Evolutionary conservation across 2,888 invertebrate genomes (phyloP).

Genomic region (Alloscopus bannaensis): DNA sequence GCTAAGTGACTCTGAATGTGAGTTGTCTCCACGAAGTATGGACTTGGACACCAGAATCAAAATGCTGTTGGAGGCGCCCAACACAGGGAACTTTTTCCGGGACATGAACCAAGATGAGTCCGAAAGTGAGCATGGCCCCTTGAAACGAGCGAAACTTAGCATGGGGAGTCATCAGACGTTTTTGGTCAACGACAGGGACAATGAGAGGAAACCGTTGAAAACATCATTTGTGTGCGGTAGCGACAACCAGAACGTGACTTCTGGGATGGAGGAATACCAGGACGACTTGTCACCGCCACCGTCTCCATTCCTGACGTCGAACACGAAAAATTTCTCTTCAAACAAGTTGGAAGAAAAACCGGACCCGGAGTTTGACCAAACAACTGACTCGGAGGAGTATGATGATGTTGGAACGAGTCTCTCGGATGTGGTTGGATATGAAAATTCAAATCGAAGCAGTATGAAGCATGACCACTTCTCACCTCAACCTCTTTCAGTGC

Average conservation of each 20-base stretch:
- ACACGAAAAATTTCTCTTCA: slow-evolving; percentile 19
- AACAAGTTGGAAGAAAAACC: slow-evolving; percentile 44
- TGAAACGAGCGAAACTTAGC: slow-evolving; percentile 58
- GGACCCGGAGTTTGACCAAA: slow-evolving; percentile 70
- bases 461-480: slow-evolving; percentile 33
- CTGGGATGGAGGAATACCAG: too few species aligned
- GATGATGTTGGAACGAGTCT: slow-evolving; percentile 64
- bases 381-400: slow-evolving; percentile 70
- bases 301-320: slow-evolving; percentile 83
- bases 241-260: too few species aligned
- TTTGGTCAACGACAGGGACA: too few species aligned
- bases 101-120: slow-evolving; percentile 49
- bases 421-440: slow-evolving; percentile 56
- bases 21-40: slow-evolving; percentile 73
- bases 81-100: slow-evolving; percentile 66
- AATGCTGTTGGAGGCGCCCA: slow-evolving; percentile 85
- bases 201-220: slow-evolving; percentile 69
- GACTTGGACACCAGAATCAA: slow-evolving; percentile 86
- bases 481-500: slow-evolving; percentile 20
- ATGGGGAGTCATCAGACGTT: too few species aligned
- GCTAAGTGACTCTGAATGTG: slow-evolving; percentile 36
- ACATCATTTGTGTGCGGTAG: slow-evolving; percentile 67
- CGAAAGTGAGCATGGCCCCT: slow-evolving; percentile 70
- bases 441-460: slow-evolving; percentile 23
- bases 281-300: slow-evolving; percentile 87